Percentiles rank a stretch among this genome's conserved stretches.
Evolutionary conservation across 2,113 vertebrate genomes (phyloP).

Genomic region (Forbesichthys agassizii): DNA sequence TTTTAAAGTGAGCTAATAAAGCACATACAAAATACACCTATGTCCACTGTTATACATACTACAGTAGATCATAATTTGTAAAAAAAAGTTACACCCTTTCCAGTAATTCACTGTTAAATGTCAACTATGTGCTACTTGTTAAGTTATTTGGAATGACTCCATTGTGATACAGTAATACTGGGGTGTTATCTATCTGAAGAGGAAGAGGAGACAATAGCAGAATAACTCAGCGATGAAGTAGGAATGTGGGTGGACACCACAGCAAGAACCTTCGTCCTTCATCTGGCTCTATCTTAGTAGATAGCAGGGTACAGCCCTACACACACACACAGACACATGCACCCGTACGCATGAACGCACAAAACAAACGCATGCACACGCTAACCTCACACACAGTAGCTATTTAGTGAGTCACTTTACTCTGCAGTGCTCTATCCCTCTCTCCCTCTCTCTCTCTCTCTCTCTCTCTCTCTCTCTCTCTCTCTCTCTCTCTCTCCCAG

Average conservation of each 20-base stretch:
- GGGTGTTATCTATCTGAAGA: neutral
- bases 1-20: too few species aligned
- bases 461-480: slow-evolving; percentile 7
- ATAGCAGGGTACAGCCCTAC: neutral
- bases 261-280: neutral
- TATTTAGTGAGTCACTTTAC: slow-evolving; percentile 44
- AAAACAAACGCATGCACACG: neutral
- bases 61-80: too few species aligned
- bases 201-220: neutral
- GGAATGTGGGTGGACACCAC: neutral
- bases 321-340: slow-evolving; percentile 5
- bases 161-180: too few species aligned
- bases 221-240: neutral
- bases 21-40: too few species aligned
- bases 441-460: slow-evolving; percentile 11
- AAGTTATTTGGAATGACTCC: too few species aligned
- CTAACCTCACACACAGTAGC: slow-evolving; percentile 18
- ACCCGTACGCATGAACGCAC: neutral
- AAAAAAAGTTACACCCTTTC: too few species aligned
- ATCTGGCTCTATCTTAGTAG: neutral
- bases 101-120: too few species aligned
- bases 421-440: slow-evolving; percentile 30
- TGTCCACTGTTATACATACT: too few species aligned
- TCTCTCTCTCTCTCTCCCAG: slow-evolving; percentile 26
- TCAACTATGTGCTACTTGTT: too few species aligned